A percentile compares a stretch with the other conserved stretches of the same genome.
phyloP scores from a whole-genome alignment of 2,888 invertebrate genomes.

The Galeruca laticollis region DNA sequence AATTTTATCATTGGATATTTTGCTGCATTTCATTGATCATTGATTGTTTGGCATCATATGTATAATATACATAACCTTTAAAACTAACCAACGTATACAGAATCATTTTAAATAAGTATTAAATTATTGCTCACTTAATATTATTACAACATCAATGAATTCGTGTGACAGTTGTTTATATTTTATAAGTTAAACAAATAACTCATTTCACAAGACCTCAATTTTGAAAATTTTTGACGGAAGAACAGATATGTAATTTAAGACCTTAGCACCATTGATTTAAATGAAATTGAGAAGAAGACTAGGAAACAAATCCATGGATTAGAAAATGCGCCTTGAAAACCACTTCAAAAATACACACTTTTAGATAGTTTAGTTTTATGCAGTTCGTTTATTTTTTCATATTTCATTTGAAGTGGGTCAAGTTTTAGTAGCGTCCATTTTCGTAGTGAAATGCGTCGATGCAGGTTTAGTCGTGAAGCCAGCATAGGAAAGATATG shows the following conservation, averaged over 20 bases:
- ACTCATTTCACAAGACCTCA: slow-evolving; percentile 5
- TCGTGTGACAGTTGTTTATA: not conserved
- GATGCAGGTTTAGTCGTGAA: not conserved
- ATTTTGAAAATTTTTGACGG: slow-evolving; percentile 2
- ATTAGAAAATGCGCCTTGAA: not conserved
- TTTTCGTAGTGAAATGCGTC: slow-evolving; percentile 2
- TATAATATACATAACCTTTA: too few relatives aligned
- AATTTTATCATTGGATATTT: too few relatives aligned
- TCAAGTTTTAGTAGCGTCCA: slow-evolving; percentile 24
- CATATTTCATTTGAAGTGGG: slow-evolving; percentile 19
- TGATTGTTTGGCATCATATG: too few relatives aligned
- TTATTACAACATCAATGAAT: not conserved
- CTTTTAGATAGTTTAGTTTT: slow-evolving; percentile 1
- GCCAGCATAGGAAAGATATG: not conserved
- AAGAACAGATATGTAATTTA: not conserved
- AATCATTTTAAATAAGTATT: too few relatives aligned
- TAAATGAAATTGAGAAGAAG: slow-evolving; percentile 3
- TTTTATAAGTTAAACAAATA: slow-evolving; percentile 3
- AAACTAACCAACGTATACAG: too few relatives aligned
- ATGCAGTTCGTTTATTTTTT: slow-evolving; percentile 23
- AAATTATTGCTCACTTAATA: too few relatives aligned
- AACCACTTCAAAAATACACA: slow-evolving; percentile 8
- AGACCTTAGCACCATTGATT: slow-evolving; percentile 5
- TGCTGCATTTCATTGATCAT: too few relatives aligned
- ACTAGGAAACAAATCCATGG: not conserved